Evolutionary conservation across 2,797 vertebrate species (phyloP).

Genomic region (Anas georgica): DNA sequence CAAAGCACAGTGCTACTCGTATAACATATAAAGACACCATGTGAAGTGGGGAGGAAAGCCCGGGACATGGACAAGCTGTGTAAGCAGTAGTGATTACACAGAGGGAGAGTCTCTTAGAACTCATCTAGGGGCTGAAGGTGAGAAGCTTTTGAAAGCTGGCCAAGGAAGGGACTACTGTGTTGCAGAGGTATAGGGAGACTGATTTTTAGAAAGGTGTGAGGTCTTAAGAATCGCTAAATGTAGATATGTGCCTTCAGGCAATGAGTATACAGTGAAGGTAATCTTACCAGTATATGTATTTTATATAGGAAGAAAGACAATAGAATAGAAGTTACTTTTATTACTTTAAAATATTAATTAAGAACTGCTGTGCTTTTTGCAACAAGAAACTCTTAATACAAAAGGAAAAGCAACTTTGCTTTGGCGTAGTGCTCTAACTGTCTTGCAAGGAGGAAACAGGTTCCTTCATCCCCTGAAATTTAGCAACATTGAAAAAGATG

Average conservation of each 20-base stretch:
- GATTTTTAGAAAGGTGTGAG: neutral
- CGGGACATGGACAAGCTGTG: accelerated
- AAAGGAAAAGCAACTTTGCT: neutral
- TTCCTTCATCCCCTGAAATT: neutral
- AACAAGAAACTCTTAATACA: neutral
- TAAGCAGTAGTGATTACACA: neutral
- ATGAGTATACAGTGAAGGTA: neutral
- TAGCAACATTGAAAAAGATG: neutral
- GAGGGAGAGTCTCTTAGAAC: neutral
- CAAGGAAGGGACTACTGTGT: neutral
- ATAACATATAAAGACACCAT: accelerated
- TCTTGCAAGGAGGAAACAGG: neutral
- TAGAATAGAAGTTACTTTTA: neutral
- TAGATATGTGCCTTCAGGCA: neutral
- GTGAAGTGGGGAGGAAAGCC: neutral
- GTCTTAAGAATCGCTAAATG: neutral
- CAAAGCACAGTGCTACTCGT: neutral
- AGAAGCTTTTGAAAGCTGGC: neutral
- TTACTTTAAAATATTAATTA: neutral
- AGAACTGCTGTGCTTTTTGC: neutral
- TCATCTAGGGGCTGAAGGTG: neutral
- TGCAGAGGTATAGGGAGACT: neutral
- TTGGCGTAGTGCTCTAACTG: neutral
- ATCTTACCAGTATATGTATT: accelerated
- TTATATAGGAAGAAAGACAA: neutral